Evolutionary conservation across 2,113 vertebrate species (phyloP), one percentile per base, ranked within the genome.

Genomic region (Pelmatolapia mariae): DNA sequence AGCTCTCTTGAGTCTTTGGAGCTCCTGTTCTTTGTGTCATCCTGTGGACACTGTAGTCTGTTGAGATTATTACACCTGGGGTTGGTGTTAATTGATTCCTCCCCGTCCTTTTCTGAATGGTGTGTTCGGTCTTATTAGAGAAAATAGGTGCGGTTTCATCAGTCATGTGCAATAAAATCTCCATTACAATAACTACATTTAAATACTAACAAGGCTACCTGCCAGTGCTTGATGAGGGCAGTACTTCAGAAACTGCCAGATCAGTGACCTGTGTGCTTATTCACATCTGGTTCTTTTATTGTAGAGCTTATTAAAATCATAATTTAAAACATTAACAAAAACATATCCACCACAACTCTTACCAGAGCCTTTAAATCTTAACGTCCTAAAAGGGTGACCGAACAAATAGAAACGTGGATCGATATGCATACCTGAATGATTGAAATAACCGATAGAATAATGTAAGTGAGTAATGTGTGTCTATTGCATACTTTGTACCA

Each of bases 41-140:
- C 84, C 86, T 90, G 84, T 90, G 85, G 81, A 54, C 63, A 85
- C 78, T 50, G 26, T 81, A 83, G 85, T 63, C 73, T 56, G 22
- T 53, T 19, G 45, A 89, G 91, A 92, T 92, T 93, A 81, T 84
- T 94, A 89, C 91, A 93, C 93, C 56, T 91, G 90, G 53, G 91
- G 54, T 53, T 61, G 18, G 22, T 8, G 11, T 80, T 91, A 92
- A 93, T 92, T 87, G 89, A 90, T 87, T 71, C 33, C 13, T 7
- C n/a, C 40, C 4, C 40, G 1, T 16, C 10, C 19, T 87, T 54
- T 59, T 84, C 81, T 81, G 52, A 89, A 71, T 79, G 57, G 57
- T 79, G 40, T 45, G 16, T 86, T 85, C 13, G 10, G 66, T 83
- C 18, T 68, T 40, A 11, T 29, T 54, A 40, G 59, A 76, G n/a